Conservation (phyloP, 2,888 invertebrate genomes). For the Saturnia pavonia region DNA sequence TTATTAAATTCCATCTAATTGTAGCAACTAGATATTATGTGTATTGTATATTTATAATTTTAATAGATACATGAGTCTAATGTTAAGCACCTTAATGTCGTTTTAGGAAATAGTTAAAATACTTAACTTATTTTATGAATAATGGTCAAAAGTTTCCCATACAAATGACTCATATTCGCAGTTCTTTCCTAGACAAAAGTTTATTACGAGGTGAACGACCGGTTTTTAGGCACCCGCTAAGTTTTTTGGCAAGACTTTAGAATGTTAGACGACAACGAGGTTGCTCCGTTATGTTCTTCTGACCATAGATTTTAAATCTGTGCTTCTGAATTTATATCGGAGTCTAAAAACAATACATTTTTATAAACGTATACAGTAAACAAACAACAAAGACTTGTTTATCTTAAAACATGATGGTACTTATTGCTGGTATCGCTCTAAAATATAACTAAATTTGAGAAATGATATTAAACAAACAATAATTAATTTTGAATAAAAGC, state of each 20-base stretch:
- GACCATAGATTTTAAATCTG: too few relatives aligned
- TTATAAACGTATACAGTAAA: not conserved
- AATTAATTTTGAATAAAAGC: too few relatives aligned
- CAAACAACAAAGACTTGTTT: not conserved
- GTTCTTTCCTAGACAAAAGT: conserved; percentile 32
- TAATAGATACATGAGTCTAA: not conserved
- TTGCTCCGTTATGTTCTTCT: conserved; percentile 40
- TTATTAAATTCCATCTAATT: not conserved
- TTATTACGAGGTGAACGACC: conserved; percentile 41
- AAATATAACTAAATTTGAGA: too few relatives aligned
- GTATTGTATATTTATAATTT: not conserved
- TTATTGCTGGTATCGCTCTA: not conserved
- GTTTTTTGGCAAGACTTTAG: conserved; percentile 39
- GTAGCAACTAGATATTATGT: not conserved
- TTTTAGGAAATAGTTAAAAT: conserved; percentile 5
- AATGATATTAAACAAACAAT: too few relatives aligned
- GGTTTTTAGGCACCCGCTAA: conserved; percentile 34
- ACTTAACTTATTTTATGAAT: not conserved
- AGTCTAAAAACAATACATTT: not conserved
- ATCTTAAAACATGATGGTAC: not conserved
- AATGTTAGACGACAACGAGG: conserved; percentile 34
- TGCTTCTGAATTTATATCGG: not conserved
- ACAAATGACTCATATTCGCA: conserved; percentile 32
- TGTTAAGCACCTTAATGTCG: not conserved
- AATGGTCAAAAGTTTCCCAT: conserved; percentile 25